Base-by-base conservation (phyloP, 2,888 invertebrate species). In the Nomada goodeniana region DNA sequence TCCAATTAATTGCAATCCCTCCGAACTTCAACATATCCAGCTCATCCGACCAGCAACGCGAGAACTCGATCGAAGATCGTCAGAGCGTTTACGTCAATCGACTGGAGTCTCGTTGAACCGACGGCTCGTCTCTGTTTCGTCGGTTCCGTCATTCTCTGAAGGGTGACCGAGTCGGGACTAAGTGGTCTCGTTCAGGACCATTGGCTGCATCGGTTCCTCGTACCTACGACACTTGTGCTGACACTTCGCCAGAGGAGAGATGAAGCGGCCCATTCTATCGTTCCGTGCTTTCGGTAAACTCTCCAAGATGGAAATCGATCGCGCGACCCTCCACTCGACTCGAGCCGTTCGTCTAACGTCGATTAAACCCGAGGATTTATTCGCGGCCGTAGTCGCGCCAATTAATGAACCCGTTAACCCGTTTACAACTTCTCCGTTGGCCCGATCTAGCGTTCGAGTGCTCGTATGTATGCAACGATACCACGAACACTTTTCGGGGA, bases 251-350 rank as follows among this genome's bases (percentile, higher is more conserved):
- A 20, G 23, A 82, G 75, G 60, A 69, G 82, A 72, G 82, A 84
- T 83, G 82, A 84, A 86, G 82, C 73, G 77, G 60, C 78, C 71
- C 67, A 36, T 23, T 73, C 67, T 67, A 73, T 65, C 74, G 70
- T 69, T 59, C 71, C 63, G 65, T 59, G 61, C 80, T 55, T 76
- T 74, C 76, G 76, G 76, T 78, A 78, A 80, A 82, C 82, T 76
- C 84, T 84, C 69, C 68, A 36, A 86, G 77, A 82, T 84, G 82
- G 80, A 78, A 86, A 86, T 86, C 86, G 86, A 86, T 86, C 77
- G 86, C 81, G 77, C 80, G 20, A 53, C 77, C 42, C 53, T 64
- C 42, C 63, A 20, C 57, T 36, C 65, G 42, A 64, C 65, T 70
- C 71, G 60, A 26, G 29, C 18, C 73, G 29, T 74, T 42, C 70